Base-by-base conservation (phyloP, 2,888 invertebrate species). In the Drosophila mettleri region DNA sequence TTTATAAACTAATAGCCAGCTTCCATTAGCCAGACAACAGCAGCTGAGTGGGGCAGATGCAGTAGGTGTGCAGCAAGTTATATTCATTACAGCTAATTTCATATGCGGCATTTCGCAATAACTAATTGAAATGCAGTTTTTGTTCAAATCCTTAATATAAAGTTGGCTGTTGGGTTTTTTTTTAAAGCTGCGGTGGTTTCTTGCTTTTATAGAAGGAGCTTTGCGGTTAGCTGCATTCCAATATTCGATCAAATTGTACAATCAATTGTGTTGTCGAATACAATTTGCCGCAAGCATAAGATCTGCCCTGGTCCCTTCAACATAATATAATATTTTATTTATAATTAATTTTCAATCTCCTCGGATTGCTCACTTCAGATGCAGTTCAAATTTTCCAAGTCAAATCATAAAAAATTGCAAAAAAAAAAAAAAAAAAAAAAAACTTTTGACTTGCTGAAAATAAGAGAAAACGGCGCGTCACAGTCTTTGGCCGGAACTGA, bases 391-490 rank as follows among this genome's bases (percentile, higher is more conserved):
- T 74, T 54, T 54, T 58, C 5, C 69, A 69, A 83, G 85, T 82
- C 86, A 72, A 89, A 85, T 85, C 85, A 85, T 87, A 71, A 85
- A 85, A 88, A 87, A 81, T 88, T 85, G 89, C 88, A 85, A 82
- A 74, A 77, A 74, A 69, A 85, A 89, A 69, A 82, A 89, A n/a
- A n/a, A n/a, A 85, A 82, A 74, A 77, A 74, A 69, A 85, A 89
- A 69, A 82, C 87, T 86, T 82, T 71, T 59, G 64, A 79, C 62
- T 89, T 78, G 82, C 77, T 60, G 64, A 58, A 72, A 64, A 78
- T 67, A 63, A 59, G 36, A 27, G 46, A 46, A 58, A 63, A 54
- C 48, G 73, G 62, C 62, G 41, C 72, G 55, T 52, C 41, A 46
- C 60, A 48, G 63, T 53, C 63, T 68, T 69, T 46, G 61, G 5